Conservation (phyloP, 1,140 invertebrate genomes). For the Drosophila parabipectinata region DNA sequence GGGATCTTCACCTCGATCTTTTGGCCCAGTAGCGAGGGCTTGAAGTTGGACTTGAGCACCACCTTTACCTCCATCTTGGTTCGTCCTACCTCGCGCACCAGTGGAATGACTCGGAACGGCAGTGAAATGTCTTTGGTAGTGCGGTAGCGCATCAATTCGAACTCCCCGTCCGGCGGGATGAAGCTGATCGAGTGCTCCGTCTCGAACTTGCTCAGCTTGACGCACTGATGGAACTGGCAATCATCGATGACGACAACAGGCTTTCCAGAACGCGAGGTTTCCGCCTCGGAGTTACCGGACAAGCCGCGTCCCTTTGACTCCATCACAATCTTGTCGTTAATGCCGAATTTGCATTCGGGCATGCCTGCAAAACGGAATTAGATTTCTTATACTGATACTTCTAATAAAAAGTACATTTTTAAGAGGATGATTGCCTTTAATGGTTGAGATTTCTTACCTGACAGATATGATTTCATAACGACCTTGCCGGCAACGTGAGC, state of each 20-base stretch:
- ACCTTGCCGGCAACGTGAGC: conserved; percentile 99
- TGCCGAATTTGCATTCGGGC: conserved; percentile 99
- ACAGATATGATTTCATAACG: conserved; percentile 99
- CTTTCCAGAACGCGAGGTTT: conserved; percentile 94
- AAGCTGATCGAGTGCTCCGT: conserved; percentile 99
- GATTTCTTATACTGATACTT: not conserved
- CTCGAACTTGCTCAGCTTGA: conserved; percentile 99
- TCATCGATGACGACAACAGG: conserved; percentile 99
- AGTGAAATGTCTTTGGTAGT: conserved; percentile 99
- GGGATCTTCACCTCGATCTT: conserved; percentile 99
- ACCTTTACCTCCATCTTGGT: conserved; percentile 99
- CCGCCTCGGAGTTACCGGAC: conserved; percentile 90
- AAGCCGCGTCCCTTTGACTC: conserved; percentile 95
- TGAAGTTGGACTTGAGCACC: conserved; percentile 99
- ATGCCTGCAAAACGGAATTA: conserved; percentile 87
- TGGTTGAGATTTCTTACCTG: conserved; percentile 85
- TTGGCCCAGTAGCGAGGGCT: conserved; percentile 98
- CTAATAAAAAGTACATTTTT: not conserved
- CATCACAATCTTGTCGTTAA: conserved; percentile 99
- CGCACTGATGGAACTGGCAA: conserved; percentile 99
- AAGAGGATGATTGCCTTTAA: no score
- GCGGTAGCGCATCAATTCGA: conserved; percentile 99
- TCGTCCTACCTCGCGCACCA: conserved; percentile 98
- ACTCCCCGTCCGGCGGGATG: conserved; percentile 99
- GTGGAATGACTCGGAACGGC: conserved; percentile 99